phyloP scores from a whole-genome alignment of 2,888 invertebrate genomes.

The Minunthozetes semirufus region DNA sequence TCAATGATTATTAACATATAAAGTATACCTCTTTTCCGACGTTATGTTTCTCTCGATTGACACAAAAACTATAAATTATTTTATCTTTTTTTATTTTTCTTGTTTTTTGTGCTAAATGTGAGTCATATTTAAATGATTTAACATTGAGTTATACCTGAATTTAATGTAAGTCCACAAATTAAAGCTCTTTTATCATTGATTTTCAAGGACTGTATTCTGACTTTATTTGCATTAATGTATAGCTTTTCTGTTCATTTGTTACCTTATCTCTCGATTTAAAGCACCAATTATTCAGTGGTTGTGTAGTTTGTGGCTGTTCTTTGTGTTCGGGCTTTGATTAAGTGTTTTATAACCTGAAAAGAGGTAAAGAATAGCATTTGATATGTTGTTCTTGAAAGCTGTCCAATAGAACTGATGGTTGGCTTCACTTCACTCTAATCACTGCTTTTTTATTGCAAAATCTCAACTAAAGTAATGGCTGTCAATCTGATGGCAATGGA shows the following conservation, averaged over 20 bases:
- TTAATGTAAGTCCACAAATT: background rate
- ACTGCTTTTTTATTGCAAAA: slow-evolving; percentile 15
- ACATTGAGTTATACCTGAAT: too few relatives aligned
- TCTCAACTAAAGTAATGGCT: background rate
- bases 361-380: background rate
- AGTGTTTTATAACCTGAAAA: slow-evolving; percentile 1
- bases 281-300: slow-evolving; percentile 14
- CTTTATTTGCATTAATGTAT: background rate
- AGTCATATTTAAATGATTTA: background rate
- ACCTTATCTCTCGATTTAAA: background rate
- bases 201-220: slow-evolving; percentile 1
- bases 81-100: too few relatives aligned
- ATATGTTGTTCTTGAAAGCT: background rate
- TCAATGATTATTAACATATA: background rate
- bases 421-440: background rate
- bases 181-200: background rate
- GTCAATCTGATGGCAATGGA: slow-evolving; percentile 1
- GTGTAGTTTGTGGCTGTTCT: background rate
- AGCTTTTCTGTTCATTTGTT: background rate
- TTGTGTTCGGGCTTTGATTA: background rate
- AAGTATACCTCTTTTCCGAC: background rate
- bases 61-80: background rate
- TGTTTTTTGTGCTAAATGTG: background rate
- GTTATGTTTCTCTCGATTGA: background rate
- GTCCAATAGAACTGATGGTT: background rate